Conservation (phyloP, 2,797 vertebrate genomes). For the Sylvilagus floridanus region DNA sequence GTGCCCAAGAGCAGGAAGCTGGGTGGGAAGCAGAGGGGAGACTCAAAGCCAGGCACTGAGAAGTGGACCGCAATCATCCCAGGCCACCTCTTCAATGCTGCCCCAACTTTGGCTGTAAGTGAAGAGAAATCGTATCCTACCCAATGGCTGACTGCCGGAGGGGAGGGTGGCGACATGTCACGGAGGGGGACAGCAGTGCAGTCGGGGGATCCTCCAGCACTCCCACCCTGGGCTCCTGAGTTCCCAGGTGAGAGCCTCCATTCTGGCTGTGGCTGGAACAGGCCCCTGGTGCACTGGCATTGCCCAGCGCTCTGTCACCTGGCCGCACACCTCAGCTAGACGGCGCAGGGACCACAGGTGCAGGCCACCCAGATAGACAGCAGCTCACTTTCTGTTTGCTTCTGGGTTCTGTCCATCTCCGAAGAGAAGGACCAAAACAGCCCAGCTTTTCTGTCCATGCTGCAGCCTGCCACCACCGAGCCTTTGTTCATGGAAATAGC, state of each 20-base stretch:
- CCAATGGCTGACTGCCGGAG: neutral
- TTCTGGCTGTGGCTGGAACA: neutral
- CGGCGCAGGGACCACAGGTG: neutral
- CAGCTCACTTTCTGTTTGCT: neutral
- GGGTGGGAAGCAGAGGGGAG: too few relatives aligned
- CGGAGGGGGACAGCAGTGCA: fast-evolving
- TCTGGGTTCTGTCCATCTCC: neutral
- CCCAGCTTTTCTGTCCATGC: neutral
- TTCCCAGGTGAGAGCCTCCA: neutral
- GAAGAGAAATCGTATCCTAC: too few relatives aligned
- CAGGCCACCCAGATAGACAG: too few relatives aligned
- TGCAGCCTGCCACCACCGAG: neutral
- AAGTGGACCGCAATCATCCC: too few relatives aligned
- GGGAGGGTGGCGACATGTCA: too few relatives aligned
- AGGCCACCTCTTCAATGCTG: too few relatives aligned
- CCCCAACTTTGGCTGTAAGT: too few relatives aligned
- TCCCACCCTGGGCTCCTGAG: neutral
- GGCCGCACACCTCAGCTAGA: neutral
- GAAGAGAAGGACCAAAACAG: neutral
- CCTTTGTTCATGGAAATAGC: too few relatives aligned
- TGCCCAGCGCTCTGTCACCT: neutral
- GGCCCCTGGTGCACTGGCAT: neutral
- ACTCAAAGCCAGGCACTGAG: too few relatives aligned
- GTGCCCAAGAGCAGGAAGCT: too few relatives aligned
- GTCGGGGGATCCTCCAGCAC: neutral